phyloP scores from a whole-genome alignment of 92 coral and sea anemone genomes.

The Zoanthus solanderi region DNA sequence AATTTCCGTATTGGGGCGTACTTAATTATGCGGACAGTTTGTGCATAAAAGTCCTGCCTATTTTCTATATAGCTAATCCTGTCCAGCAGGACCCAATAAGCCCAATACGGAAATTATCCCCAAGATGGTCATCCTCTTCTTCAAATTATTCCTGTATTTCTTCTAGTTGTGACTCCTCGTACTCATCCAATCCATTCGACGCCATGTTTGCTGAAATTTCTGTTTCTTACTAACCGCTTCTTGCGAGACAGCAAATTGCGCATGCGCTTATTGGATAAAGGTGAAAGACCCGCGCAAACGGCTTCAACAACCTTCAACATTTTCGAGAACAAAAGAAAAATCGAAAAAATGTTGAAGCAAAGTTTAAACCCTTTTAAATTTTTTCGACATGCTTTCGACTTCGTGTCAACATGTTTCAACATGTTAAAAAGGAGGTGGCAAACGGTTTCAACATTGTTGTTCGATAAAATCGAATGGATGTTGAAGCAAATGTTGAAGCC shows the following conservation, averaged over 20 bases:
- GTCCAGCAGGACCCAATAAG: too few species aligned
- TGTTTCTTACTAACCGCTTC: slow-evolving; percentile 33
- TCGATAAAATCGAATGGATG: too few species aligned
- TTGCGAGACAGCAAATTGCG: slow-evolving; percentile 10
- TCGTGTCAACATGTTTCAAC: slow-evolving; percentile 12
- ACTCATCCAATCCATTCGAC: slow-evolving; percentile 2
- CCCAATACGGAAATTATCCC: background rate
- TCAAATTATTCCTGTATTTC: slow-evolving; percentile 10
- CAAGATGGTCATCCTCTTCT: background rate
- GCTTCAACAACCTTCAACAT: slow-evolving; percentile 23
- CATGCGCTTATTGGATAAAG: background rate
- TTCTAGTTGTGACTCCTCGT: slow-evolving; percentile 3
- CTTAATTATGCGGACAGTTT: too few species aligned
- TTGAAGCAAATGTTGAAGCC: too few species aligned
- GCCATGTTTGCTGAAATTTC: slow-evolving; percentile 27
- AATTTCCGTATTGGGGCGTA: too few species aligned
- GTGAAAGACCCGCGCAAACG: background rate
- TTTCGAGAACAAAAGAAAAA: slow-evolving; percentile 3
- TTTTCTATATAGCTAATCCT: too few species aligned
- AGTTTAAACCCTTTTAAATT: slow-evolving; percentile 13
- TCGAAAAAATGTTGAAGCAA: background rate
- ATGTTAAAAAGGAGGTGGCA: background rate
- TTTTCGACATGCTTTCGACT: background rate
- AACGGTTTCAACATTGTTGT: slow-evolving; percentile 1
- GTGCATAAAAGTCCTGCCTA: too few species aligned